Evolutionary conservation across 92 coral and sea anemone species (phyloP), one percentile per base, ranked within the genome.

Genomic region (Montipora capitata): DNA sequence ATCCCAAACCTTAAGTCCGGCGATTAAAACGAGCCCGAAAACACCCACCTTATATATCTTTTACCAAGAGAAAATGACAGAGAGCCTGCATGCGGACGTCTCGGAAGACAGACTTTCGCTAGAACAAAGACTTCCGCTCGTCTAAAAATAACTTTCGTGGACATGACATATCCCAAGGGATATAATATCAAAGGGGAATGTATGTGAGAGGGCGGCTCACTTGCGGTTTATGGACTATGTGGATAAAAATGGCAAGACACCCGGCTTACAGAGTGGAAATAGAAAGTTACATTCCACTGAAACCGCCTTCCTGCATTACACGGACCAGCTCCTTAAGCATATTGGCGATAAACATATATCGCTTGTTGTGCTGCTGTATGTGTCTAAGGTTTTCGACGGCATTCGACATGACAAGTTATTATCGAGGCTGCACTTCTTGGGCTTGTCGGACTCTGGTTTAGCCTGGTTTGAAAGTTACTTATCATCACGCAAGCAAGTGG

Each of bases 161-260:
- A 27, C 35, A 27, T 27, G 35, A 27, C 35, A 27, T 27, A 27
- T 27, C 35, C 35, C 35, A 27, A 27, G 35, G 35, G 35, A 80
- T 11, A 80, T 44, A 4, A 80, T 91, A 38, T 87, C 89, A 5
- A 91, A 91, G 65, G 85, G n/a, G n/a, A n/a, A n/a, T n/a, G n/a
- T 82, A 3, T 3, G 14, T 2, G 89, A 82, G 42, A 42, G 85
- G 10, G 54, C 74, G 4, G 74, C 74, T 40, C 74, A 68, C 17
- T n/a, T 72, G 42, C 84, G 77, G 13, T 85, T 76, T 20, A 56
- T 44, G 2, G 52, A 63, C 64, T 77, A n/a, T 20, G 45, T 77
- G 11, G 35, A 38, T 13, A 40, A 63, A 11, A 38, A 85, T 12
- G 48, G 43, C 39, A 75, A 9, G 42, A 20, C 2, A 10, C 2